A percentile compares a stretch with the other conserved stretches of the same genome.
These are phyloP conservation scores for Nematopogon swammerdamellus DNA, from an alignment of 2,888 invertebrate species.

Conservation along the genomic window DNA sequence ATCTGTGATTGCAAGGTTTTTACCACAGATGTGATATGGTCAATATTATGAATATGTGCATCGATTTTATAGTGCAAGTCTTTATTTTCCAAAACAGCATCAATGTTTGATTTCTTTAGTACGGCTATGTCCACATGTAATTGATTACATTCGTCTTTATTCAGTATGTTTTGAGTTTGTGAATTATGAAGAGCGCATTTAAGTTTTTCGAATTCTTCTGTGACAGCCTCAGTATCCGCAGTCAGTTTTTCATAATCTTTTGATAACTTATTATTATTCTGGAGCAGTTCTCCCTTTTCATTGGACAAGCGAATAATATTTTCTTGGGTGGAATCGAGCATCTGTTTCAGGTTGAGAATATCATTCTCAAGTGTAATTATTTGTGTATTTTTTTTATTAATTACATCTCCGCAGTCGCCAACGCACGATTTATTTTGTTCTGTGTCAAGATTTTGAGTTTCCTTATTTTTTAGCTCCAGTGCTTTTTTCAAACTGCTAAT, in stretches of 20 bases:
- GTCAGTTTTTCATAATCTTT: slow-evolving; percentile 6
- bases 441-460: slow-evolving; percentile 25
- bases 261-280: slow-evolving; percentile 7
- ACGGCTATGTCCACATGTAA: no score
- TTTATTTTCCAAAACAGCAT: no score
- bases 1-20: background rate
- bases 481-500: slow-evolving; percentile 28
- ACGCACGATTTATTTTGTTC: background rate
- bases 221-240: background rate
- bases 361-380: background rate
- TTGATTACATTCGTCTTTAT: no score
- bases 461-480: slow-evolving; percentile 25
- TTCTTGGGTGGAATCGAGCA: background rate
- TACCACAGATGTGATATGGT: background rate
- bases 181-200: no score
- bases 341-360: background rate
- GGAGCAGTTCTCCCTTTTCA: slow-evolving; percentile 6
- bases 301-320: background rate
- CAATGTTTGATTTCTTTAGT: no score
- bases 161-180: no score
- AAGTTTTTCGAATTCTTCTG: background rate
- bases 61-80: no score
- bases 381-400: slow-evolving; percentile 18
- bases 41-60: no score
- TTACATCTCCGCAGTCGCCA: slow-evolving; percentile 12